phyloP scores from a whole-genome alignment of 2,797 vertebrate genomes.

The Mergus octosetaceus region DNA sequence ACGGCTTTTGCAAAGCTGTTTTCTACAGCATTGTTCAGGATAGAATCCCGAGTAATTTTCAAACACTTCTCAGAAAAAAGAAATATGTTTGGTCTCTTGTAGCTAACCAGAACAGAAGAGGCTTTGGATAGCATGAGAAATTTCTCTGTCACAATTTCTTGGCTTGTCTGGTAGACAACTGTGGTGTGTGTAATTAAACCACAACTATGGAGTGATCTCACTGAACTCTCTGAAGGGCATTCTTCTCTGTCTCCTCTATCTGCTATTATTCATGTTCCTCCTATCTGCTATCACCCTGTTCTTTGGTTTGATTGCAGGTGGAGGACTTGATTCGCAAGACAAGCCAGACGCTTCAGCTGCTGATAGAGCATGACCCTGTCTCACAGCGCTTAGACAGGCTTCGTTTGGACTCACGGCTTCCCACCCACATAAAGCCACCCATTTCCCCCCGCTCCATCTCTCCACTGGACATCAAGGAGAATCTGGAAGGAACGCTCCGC shows the following conservation, averaged over 20 bases:
- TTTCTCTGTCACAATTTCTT: background rate
- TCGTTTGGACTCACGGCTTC: slow-evolving; percentile 81
- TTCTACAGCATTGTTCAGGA: background rate
- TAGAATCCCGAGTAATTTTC: background rate
- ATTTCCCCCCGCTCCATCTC: slow-evolving; percentile 77
- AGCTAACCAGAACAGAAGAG: background rate
- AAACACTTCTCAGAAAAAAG: background rate
- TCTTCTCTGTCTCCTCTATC: background rate
- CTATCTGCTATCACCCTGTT: background rate
- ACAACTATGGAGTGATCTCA: slow-evolving; percentile 20
- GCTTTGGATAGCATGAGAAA: background rate
- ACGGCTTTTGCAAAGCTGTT: background rate
- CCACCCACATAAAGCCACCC: slow-evolving; percentile 78
- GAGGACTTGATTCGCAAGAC: slow-evolving; percentile 90
- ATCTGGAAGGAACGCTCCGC: slow-evolving; percentile 85
- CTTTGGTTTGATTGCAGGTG: slow-evolving; percentile 79
- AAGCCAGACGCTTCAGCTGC: slow-evolving; percentile 91
- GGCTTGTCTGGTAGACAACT: background rate
- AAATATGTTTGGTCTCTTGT: background rate
- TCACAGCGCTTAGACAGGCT: slow-evolving; percentile 88
- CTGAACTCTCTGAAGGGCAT: background rate
- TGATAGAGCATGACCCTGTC: slow-evolving; percentile 94
- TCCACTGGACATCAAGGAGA: slow-evolving; percentile 85
- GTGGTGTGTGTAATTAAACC: background rate
- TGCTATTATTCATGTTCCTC: background rate